Conservation (phyloP, 2,113 vertebrate species). For the Odocoileus hemionus region DNA sequence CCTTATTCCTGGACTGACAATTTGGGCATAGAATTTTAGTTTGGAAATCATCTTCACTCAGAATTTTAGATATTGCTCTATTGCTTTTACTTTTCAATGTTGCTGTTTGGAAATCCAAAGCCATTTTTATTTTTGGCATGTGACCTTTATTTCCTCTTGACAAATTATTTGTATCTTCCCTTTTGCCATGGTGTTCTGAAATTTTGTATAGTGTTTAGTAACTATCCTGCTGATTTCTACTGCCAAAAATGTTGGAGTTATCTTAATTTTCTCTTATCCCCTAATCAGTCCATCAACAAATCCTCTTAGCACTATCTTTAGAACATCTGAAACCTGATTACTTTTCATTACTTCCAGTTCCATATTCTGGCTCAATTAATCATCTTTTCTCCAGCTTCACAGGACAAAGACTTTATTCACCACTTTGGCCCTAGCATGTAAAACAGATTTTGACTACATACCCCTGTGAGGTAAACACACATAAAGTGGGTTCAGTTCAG, state of each 20-base stretch:
- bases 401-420: not conserved
- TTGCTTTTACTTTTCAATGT: slow-evolving; percentile 9
- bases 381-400: not conserved
- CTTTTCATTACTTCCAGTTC: not conserved
- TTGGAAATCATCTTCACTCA: not conserved
- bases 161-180: not conserved
- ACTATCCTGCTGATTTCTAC: not conserved
- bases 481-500: not conserved
- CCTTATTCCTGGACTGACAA: not conserved
- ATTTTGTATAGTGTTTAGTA: not conserved
- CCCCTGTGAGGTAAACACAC: not conserved
- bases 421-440: not conserved
- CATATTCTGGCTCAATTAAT: not conserved
- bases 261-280: not conserved
- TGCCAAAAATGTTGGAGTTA: not conserved
- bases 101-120: not conserved
- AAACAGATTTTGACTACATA: not conserved
- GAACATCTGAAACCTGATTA: not conserved
- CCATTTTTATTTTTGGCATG: not conserved
- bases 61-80: not conserved
- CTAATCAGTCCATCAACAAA: not conserved
- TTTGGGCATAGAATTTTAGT: not conserved
- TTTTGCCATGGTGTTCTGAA: not conserved
- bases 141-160: not conserved
- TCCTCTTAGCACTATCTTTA: not conserved